Base-by-base conservation (phyloP, 2,113 vertebrate species). In the Lepus timidus region DNA sequence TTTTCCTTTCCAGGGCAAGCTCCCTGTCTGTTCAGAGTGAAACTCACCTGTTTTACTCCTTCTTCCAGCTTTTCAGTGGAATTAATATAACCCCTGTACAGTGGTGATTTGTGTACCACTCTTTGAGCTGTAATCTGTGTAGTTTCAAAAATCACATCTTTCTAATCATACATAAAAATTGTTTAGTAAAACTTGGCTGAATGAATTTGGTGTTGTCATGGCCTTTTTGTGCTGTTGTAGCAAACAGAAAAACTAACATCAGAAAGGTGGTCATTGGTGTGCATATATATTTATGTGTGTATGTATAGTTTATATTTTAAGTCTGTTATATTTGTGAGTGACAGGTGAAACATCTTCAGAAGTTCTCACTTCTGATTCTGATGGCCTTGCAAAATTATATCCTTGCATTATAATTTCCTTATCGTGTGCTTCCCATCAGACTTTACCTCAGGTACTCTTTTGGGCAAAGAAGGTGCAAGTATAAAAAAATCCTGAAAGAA, bases 81-180 rank as follows among this genome's bases (percentile, higher is more conserved):
- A 83, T 58, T 94, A 58, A 61, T 6, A 55, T 23, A 49, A 68
- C 19, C 31, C 7, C 17, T 51, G n/a, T 83, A 25, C 14, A 20
- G 25, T 44, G 10, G 13, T 25, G 17, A 29, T 70, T 92, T 73
- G 4, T 65, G 22, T 65, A 27, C 14, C 3, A n/a, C 29, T 33
- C 1, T 92, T 92, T 65, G 49, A 85, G 23, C 16, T 73, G 1
- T 68, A 68, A 87, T 94, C 19, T n/a, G 14, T 71, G 90, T 94
- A 52, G 64, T 52, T 65, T 85, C 52, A 51, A 70, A 83, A 65
- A 33, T 94, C 36, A 62, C 2, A 79, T 65, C 64, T 92, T 92
- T 64, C 44, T 44, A 44, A 7, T 44, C 44, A 89, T 74, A 81
- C 8, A 70, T 23, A 58, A 55, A 91, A 89, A 73, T 3, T 89